Base-by-base conservation (phyloP, 2,888 invertebrate species). In the Scaptomyza tumidula region DNA sequence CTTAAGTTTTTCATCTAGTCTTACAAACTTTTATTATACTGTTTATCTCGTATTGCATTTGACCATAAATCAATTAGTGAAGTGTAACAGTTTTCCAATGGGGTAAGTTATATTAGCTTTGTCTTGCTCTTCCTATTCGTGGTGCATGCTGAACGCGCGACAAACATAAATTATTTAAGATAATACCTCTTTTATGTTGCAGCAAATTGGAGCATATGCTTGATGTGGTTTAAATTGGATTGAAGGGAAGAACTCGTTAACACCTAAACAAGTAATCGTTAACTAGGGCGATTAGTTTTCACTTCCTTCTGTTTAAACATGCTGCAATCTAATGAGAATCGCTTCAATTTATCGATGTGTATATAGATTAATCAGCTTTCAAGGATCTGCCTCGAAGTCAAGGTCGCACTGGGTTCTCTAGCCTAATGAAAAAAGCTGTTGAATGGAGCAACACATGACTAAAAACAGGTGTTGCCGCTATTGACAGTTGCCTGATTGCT, bases 401-500 rank as follows among this genome's bases (percentile, higher is more conserved):
- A 85, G 84, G 87, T 85, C 86, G 65, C 48, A 50, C 5, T 16
- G 14, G 55, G 19, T 19, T 19, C 11, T 49, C 43, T 31, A 10
- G 11, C 27, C 31, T 27, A 41, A 7, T 13, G 10, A 35, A 43
- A 35, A 35, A 44, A 43, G 54, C 59, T 64, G 66, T 67, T 41
- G 59, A 74, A 45, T 61, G 44, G 58, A 67, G 56, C 62, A 60
- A 24, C 24, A 52, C 43, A 53, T 35, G 57, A 54, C 35, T n/a
- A 54, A 52, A 53, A 72, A 70, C 77, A 81, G 81, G 87, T 84
- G 87, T 81, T 71, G 71, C 80, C 73, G 52, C 71, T 64, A 81
- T 85, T 82, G 82, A 82, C 86, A 82, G 87, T 80, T 67, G 69
- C 72, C 72, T 78, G 85, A 87, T 79, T 85, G 71, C 62, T 60